These are phyloP conservation scores for Scomber colias DNA, from an alignment of 2,113 vertebrate species.

Conservation along the genomic window DNA sequence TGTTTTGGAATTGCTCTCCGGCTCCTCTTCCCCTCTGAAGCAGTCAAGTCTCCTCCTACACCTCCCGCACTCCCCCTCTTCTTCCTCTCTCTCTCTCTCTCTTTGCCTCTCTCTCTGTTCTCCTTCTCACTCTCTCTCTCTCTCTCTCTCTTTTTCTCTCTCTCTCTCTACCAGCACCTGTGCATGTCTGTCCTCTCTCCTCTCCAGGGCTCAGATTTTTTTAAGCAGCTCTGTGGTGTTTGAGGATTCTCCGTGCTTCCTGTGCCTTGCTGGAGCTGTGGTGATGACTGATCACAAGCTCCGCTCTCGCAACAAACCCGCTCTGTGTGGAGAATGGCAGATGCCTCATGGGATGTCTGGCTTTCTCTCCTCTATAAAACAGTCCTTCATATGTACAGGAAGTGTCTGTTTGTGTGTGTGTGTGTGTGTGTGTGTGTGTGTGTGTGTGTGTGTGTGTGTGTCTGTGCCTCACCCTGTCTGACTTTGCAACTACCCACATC, in stretches of 20 bases:
- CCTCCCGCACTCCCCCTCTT: slow-evolving; percentile 42
- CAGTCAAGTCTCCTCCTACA: slow-evolving; percentile 79
- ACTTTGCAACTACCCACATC: slow-evolving; percentile 47
- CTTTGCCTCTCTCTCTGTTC: slow-evolving; percentile 30
- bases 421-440: slow-evolving; percentile 8
- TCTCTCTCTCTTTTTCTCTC: slow-evolving; percentile 28
- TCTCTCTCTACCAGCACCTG: slow-evolving; percentile 80
- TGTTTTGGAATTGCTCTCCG: slow-evolving; percentile 83
- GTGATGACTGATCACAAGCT: slow-evolving; percentile 52
- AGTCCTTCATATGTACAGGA: slow-evolving; percentile 4
- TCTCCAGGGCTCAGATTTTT: slow-evolving; percentile 45
- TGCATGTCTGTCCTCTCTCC: slow-evolving; percentile 71
- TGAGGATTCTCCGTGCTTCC: slow-evolving; percentile 57
- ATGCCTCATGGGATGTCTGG: slow-evolving; percentile 48
- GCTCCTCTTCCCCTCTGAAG: slow-evolving; percentile 75
- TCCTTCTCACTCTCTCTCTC: slow-evolving; percentile 33
- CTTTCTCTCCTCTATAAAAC: slow-evolving; percentile 51
- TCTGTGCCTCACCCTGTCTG: slow-evolving; percentile 36
- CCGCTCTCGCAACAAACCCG: slow-evolving; percentile 17
- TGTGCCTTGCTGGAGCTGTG: slow-evolving; percentile 30
- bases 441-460: slow-evolving; percentile 10
- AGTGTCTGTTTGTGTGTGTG: slow-evolving; percentile 10
- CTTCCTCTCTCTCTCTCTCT: slow-evolving; percentile 42
- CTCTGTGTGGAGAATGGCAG: slow-evolving; percentile 22
- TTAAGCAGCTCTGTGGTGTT: slow-evolving; percentile 43